Evolutionary conservation across 2,797 vertebrate genomes (phyloP), one percentile per base, ranked within the genome.

Genomic region (Psittacula derbiana): DNA sequence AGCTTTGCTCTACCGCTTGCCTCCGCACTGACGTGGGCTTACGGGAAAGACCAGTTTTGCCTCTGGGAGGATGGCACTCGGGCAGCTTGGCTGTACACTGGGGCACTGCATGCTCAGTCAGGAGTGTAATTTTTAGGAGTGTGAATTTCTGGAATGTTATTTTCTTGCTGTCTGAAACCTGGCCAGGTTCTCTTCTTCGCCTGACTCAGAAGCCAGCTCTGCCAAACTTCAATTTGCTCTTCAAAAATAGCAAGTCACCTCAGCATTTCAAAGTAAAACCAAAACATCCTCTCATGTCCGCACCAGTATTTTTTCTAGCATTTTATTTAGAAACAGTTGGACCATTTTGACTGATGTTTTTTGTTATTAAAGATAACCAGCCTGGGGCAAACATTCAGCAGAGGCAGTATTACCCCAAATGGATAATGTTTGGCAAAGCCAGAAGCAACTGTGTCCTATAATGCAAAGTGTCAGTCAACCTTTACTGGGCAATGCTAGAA

Each of bases 281-380:
- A 11, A 30, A 28, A 38, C 5, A 49, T 28, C 12, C 12, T 69
- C 19, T 58, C 25, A 53, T 38, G 19, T 53, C 33, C 38, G 88
- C 80, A 65, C 2, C 4, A 36, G 28, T 53, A 28, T 14, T 74
- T 95, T 83, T 58, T 28, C 31, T 41, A 74, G 47, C 55, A 52
- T 85, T 82, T 85, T 74, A 53, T 85, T 82, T 89, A 80, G 53
- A 87, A 93, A 46, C 15, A 71, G 21, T 43, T 62, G 27, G 92
- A 80, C 11, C 11, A 31, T 69, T 93, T 74, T 61, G 30, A 73
- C 31, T 80, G 67, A 0, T 17, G 46, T 49, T 50, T 65, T 33
- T 11, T 3, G 17, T 67, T 28, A 70, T 67, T 83, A n/a, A 86
- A 78, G 14, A 46, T 46, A 80, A 86, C 61, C 30, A 86, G 24